Percentiles rank a stretch among this genome's conserved stretches.
phyloP scores from a whole-genome alignment of 2,888 invertebrate genomes.

The Steromphala cineraria region DNA sequence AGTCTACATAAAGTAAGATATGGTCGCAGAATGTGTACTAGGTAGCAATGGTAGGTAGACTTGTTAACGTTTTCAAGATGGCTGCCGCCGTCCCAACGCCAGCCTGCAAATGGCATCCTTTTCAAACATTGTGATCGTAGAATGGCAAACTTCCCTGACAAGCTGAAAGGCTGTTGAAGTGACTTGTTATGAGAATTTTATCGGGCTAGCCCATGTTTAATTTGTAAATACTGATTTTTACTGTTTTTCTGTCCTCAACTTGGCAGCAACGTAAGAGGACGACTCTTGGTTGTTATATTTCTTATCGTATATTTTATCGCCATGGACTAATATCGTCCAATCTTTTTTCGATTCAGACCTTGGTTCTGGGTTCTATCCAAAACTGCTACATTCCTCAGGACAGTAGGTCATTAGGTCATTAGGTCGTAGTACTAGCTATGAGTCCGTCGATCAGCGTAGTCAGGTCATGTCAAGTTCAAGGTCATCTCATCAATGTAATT shows the following conservation, averaged over 20 bases:
- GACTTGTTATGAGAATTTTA: conserved; percentile 11
- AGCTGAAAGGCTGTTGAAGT: neutral
- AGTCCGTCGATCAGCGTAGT: conserved; percentile 3
- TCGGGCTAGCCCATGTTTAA: conserved; percentile 8
- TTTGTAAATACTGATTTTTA: conserved; percentile 19
- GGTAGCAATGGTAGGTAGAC: neutral
- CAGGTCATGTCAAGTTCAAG: conserved; percentile 4
- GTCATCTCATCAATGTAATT: neutral
- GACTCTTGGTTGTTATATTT: conserved; percentile 16
- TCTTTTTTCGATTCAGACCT: conserved; percentile 5
- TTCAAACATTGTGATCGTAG: neutral
- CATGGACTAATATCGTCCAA: neutral
- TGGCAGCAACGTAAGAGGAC: neutral
- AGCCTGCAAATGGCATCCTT: conserved; percentile 5
- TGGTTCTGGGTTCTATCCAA: neutral
- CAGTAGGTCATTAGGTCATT: conserved; percentile 4
- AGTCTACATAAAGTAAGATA: neutral
- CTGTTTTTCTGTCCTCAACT: neutral
- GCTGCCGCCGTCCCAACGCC: neutral
- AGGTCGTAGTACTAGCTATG: neutral
- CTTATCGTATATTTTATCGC: neutral
- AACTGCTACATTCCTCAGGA: conserved; percentile 15
- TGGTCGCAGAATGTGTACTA: neutral
- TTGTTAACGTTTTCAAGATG: conserved; percentile 5
- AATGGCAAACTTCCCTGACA: too few relatives aligned